Conservation (phyloP, 2,888 invertebrate species). For the Lasioglossum morio region DNA sequence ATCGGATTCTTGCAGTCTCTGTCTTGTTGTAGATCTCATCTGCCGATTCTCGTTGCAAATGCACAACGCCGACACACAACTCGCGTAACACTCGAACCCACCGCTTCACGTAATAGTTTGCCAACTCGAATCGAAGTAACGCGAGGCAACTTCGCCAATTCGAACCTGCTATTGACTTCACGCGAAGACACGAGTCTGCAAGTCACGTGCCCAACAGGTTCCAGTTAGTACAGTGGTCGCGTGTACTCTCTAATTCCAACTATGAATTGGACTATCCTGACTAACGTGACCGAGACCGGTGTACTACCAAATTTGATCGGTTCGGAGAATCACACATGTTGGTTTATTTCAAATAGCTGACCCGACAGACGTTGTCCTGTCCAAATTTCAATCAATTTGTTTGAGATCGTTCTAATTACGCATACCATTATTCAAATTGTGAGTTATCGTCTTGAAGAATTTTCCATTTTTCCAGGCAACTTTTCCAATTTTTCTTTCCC, state of each 20-base stretch:
- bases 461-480: too few species aligned
- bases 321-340: too few species aligned
- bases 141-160: background rate
- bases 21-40: background rate
- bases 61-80: background rate
- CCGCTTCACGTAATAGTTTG: background rate
- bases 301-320: background rate
- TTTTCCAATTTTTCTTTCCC: too few species aligned
- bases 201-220: conserved; percentile 23
- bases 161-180: conserved; percentile 4
- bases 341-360: too few species aligned
- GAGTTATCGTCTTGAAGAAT: too few species aligned
- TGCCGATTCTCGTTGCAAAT: background rate
- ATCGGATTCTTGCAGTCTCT: background rate
- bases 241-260: background rate
- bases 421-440: too few species aligned
- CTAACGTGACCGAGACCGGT: background rate
- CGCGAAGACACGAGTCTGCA: background rate
- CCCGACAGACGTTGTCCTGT: too few species aligned
- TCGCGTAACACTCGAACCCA: background rate
- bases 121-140: background rate
- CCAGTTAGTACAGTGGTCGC: conserved; percentile 3
- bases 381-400: too few species aligned
- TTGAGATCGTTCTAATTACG: too few species aligned
- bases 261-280: background rate